A percentile compares a stretch with the other conserved stretches of the same genome.
Evolutionary conservation across 2,113 vertebrate species (phyloP).

Genomic region (Cebidichthys violaceus): DNA sequence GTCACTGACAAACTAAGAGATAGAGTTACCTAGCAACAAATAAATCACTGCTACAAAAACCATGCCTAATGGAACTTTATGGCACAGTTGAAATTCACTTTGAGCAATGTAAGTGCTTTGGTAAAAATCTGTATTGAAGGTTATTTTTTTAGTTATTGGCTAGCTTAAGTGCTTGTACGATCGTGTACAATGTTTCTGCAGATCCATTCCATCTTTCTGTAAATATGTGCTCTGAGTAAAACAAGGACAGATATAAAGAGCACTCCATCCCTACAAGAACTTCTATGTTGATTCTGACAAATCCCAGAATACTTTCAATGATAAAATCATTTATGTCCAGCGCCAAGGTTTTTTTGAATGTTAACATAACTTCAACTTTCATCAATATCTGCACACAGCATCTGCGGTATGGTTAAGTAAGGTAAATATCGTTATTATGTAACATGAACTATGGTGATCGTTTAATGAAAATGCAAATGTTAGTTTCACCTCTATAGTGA

Average conservation of each 20-base stretch:
- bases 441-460: background rate
- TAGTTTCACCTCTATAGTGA: background rate
- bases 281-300: background rate
- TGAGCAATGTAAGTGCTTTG: background rate
- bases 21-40: conserved; percentile 32
- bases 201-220: background rate
- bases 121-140: background rate
- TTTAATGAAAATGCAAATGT: background rate
- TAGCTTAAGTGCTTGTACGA: background rate
- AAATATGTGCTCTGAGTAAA: background rate
- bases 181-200: background rate
- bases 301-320: background rate
- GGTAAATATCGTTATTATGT: background rate
- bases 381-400: background rate
- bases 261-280: background rate
- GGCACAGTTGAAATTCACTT: conserved; percentile 15
- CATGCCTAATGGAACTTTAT: background rate
- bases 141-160: background rate
- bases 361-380: background rate
- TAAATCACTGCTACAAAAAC: conserved; percentile 28
- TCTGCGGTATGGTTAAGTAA: background rate
- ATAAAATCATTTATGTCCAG: background rate
- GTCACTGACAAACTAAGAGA: background rate
- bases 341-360: background rate
- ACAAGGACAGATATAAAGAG: background rate